Percentiles rank a stretch among this genome's conserved stretches.
Evolutionary conservation across 2,888 invertebrate species (phyloP).

Genomic region (Erebia palarica): DNA sequence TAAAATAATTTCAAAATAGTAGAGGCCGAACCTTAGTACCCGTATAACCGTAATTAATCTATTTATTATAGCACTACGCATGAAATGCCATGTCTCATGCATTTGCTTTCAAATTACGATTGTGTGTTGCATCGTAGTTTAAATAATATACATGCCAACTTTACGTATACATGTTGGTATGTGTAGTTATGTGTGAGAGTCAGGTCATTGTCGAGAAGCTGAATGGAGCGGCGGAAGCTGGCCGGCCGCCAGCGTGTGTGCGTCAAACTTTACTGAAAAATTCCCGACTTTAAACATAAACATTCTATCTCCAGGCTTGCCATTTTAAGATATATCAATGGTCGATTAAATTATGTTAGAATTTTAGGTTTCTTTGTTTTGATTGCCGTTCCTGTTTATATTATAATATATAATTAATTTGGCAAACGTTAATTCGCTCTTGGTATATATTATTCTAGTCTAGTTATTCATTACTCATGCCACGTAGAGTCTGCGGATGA

Average conservation of each 20-base stretch:
- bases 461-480: no score
- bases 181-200: slow-evolving; percentile 47
- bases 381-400: neutral
- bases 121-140: neutral
- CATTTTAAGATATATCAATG: slow-evolving; percentile 1
- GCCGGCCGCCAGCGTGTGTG: slow-evolving; percentile 65
- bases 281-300: slow-evolving; percentile 55
- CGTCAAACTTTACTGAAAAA: slow-evolving; percentile 66
- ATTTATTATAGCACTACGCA: no score
- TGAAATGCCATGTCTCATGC: neutral
- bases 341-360: neutral
- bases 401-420: no score
- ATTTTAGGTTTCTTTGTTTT: neutral
- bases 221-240: slow-evolving; percentile 76
- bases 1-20: no score
- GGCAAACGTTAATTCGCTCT: no score
- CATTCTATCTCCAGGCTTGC: slow-evolving; percentile 39
- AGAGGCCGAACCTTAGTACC: no score
- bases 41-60: no score
- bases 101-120: neutral
- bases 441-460: no score
- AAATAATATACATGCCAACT: neutral
- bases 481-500: no score
- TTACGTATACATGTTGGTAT: slow-evolving; percentile 18
- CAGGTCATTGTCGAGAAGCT: slow-evolving; percentile 78